Percentiles rank a stretch among this genome's conserved stretches.
These are phyloP conservation scores for Nibea coibor DNA, from an alignment of 2,113 vertebrate genomes.

Conservation along the genomic window DNA sequence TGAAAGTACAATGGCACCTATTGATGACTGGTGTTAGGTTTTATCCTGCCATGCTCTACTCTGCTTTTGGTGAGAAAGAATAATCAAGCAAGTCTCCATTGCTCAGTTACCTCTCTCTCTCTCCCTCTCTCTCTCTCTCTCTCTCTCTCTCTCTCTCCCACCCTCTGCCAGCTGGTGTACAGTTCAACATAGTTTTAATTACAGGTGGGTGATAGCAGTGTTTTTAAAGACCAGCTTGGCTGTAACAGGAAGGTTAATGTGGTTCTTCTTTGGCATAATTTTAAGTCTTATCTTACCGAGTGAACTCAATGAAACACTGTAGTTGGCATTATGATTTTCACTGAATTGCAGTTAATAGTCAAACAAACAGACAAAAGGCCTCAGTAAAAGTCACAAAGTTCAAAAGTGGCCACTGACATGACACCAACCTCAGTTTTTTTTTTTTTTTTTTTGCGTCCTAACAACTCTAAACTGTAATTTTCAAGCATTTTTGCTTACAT, in stretches of 20 bases:
- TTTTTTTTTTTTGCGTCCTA: too few relatives aligned
- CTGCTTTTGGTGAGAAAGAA: conserved; percentile 48
- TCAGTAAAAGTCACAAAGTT: background rate
- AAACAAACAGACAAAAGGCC: background rate
- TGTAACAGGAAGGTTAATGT: conserved; percentile 23
- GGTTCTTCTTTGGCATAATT: background rate
- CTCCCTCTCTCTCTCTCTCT: conserved; percentile 9
- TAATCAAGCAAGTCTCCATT: conserved; percentile 29
- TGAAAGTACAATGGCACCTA: conserved; percentile 67
- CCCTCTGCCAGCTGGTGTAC: conserved; percentile 23
- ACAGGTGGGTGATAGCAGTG: conserved; percentile 16
- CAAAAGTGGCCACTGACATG: background rate
- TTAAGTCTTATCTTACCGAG: too few relatives aligned
- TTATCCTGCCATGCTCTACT: conserved; percentile 50
- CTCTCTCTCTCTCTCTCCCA: conserved; percentile 8
- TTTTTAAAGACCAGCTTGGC: conserved; percentile 15
- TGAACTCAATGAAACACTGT: background rate
- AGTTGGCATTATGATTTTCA: too few relatives aligned
- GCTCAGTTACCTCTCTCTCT: conserved; percentile 21
- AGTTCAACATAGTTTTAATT: conserved; percentile 40
- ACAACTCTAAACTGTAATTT: background rate
- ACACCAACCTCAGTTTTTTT: background rate
- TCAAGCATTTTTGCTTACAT: background rate
- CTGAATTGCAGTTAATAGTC: background rate
- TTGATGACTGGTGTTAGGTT: conserved; percentile 66